Evolutionary conservation across 1,140 invertebrate species (phyloP).

Genomic region (Ceratina calcarata): DNA sequence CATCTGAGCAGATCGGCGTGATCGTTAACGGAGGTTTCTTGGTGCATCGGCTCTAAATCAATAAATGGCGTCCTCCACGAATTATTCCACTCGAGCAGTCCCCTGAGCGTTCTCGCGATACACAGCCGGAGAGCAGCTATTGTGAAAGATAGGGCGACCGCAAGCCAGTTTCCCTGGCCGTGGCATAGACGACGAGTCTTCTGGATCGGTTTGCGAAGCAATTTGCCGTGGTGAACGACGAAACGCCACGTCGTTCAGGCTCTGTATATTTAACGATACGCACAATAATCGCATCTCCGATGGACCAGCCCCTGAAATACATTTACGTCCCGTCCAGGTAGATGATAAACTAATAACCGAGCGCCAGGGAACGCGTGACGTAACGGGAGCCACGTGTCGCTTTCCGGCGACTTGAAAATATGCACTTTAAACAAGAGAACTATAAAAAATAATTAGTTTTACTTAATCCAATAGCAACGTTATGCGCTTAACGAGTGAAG

Average conservation of each 20-base stretch:
- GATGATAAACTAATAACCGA: slow-evolving; percentile 58
- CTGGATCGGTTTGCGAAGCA: slow-evolving; percentile 43
- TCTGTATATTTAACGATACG: not conserved
- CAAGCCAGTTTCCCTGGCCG: slow-evolving; percentile 2
- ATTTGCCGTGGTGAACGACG: slow-evolving; percentile 15
- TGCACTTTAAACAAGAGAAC: no score
- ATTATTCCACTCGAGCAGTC: slow-evolving; percentile 31
- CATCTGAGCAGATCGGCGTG: not conserved
- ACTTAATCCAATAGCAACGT: no score
- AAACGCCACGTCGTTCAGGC: not conserved
- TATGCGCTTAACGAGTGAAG: no score
- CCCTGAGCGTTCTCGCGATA: slow-evolving; percentile 7
- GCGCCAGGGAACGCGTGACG: not conserved
- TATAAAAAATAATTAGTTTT: no score
- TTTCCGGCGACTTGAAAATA: no score
- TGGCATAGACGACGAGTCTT: not conserved
- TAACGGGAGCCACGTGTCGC: slow-evolving; percentile 40
- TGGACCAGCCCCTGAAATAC: slow-evolving; percentile 10
- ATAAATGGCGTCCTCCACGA: slow-evolving; percentile 20
- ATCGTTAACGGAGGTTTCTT: slow-evolving; percentile 18
- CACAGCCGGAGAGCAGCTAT: not conserved
- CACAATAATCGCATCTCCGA: slow-evolving; percentile 1
- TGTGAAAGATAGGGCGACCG: slow-evolving; percentile 18
- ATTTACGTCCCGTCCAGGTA: slow-evolving; percentile 35
- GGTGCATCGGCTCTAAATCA: slow-evolving; percentile 14